These are phyloP conservation scores for Malacoraja senta DNA, from an alignment of 2,797 vertebrate species.

Conservation along the genomic window DNA sequence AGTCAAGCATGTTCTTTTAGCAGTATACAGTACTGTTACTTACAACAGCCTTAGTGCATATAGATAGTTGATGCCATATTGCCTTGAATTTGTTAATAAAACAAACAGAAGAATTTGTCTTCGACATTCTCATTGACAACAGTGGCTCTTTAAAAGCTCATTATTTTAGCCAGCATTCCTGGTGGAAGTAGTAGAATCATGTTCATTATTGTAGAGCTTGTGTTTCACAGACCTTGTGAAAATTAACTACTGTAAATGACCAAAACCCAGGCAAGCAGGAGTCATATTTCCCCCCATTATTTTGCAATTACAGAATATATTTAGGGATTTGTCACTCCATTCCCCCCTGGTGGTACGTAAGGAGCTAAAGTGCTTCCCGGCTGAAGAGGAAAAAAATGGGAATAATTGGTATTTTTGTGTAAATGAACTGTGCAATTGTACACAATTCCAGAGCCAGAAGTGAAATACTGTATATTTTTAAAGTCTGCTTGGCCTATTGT, in stretches of 20 bases:
- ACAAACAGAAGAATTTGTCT: not conserved
- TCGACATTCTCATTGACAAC: not conserved
- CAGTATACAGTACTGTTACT: not conserved
- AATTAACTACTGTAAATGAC: not conserved
- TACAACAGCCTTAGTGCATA: not conserved
- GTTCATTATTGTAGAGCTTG: not conserved
- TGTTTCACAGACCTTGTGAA: not conserved
- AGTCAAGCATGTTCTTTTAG: too few species aligned
- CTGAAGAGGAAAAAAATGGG: not conserved
- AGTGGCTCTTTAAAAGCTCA: not conserved
- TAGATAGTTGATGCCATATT: not conserved
- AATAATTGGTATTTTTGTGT: slow-evolving; percentile 4
- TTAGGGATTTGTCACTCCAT: not conserved
- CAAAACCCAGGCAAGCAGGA: not conserved
- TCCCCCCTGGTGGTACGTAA: not conserved
- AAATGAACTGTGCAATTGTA: not conserved
- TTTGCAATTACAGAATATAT: not conserved
- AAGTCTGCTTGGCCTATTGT: not conserved
- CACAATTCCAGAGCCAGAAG: not conserved
- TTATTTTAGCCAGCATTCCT: not conserved
- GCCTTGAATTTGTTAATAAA: not conserved
- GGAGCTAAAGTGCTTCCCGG: not conserved
- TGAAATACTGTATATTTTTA: not conserved
- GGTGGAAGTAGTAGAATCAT: not conserved
- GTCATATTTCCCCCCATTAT: not conserved